Conservation (phyloP, 2,797 vertebrate species). For the Spheniscus humboldti region DNA sequence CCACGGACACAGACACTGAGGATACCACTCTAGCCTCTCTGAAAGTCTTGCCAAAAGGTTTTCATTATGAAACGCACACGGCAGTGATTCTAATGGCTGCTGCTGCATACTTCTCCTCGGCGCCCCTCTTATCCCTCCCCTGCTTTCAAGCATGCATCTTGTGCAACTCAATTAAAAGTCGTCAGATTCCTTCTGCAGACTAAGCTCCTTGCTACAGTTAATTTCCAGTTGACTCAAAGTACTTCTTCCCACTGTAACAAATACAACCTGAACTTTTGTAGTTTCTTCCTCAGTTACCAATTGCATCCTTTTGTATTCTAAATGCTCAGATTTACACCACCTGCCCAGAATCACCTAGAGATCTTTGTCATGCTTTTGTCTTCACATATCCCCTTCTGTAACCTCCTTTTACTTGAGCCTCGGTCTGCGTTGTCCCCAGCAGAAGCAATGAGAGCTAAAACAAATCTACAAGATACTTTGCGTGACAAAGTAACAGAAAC, state of each 20-base stretch:
- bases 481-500: background rate
- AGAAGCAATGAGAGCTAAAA: background rate
- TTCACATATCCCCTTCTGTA: background rate
- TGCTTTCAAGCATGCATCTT: too few species aligned
- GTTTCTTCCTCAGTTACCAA: background rate
- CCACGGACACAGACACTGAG: background rate
- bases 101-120: rapidly evolving
- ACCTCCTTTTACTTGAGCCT: background rate
- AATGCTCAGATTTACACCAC: background rate
- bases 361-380: background rate
- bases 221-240: background rate
- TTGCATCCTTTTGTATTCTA: too few species aligned
- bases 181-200: background rate
- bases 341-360: background rate
- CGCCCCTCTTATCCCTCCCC: background rate
- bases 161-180: background rate
- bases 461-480: background rate
- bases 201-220: background rate
- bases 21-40: background rate
- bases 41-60: background rate
- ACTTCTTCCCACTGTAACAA: background rate
- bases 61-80: rapidly evolving
- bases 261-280: background rate
- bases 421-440: background rate
- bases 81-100: background rate